Conservation (phyloP, 2,797 vertebrate species). For the Tamandua tetradactyla region DNA sequence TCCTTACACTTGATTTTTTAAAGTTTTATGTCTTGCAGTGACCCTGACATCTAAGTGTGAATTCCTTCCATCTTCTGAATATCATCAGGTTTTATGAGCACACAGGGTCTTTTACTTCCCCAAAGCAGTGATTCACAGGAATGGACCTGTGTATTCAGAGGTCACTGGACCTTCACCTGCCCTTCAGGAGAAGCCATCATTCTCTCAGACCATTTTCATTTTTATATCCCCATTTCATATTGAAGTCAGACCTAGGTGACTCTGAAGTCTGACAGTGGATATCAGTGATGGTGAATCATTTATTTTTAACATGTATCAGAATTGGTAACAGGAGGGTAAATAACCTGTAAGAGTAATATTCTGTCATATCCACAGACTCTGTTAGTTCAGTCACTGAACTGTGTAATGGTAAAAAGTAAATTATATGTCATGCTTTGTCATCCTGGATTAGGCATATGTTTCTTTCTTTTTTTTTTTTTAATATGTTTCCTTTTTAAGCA, state of each 20-base stretch:
- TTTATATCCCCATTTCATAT: not conserved
- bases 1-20: conserved; percentile 70
- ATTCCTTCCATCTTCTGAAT: conserved; percentile 50
- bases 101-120: conserved; percentile 39
- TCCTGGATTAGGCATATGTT: too few species aligned
- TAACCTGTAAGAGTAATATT: not conserved
- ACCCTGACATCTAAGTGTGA: conserved; percentile 56
- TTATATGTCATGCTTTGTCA: too few species aligned
- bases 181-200: conserved; percentile 41
- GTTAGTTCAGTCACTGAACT: not conserved
- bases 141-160: conserved; percentile 53
- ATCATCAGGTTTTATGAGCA: conserved; percentile 68
- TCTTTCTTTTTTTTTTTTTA: too few species aligned
- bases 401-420: too few species aligned
- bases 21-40: conserved; percentile 73
- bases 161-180: conserved; percentile 65
- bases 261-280: conserved; percentile 24
- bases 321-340: conserved; percentile 33
- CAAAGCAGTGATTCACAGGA: conserved; percentile 74
- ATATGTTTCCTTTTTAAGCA: too few species aligned
- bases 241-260: conserved; percentile 20
- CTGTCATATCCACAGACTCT: not conserved
- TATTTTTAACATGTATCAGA: conserved; percentile 37
- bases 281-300: conserved; percentile 37
- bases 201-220: conserved; percentile 57